A percentile compares a stretch with the other conserved stretches of the same genome.
These are phyloP conservation scores for Lacanobia oleracea DNA, from an alignment of 2,888 invertebrate genomes.

Conservation along the genomic window DNA sequence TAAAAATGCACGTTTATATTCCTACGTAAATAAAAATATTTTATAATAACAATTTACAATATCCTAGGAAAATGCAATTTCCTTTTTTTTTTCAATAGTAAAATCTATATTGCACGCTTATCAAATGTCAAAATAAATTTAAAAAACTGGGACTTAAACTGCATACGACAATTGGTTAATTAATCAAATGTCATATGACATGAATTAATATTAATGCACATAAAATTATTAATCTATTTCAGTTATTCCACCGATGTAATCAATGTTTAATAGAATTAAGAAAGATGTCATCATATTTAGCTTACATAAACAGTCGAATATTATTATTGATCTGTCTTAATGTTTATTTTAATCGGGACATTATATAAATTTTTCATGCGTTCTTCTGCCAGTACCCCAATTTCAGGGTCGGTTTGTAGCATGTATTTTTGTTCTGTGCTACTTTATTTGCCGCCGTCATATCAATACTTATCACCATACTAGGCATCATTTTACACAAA, in stretches of 20 bases:
- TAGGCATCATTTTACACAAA: too few species aligned
- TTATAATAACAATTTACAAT: background rate
- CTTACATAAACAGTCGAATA: background rate
- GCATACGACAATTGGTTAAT: slow-evolving; percentile 21
- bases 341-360: background rate
- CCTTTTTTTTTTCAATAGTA: background rate
- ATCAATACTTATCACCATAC: too few species aligned
- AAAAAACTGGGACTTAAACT: background rate
- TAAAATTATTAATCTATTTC: background rate
- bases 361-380: background rate
- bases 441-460: background rate
- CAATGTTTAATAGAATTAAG: slow-evolving; percentile 43
- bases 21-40: background rate
- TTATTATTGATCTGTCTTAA: background rate
- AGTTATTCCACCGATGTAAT: slow-evolving; percentile 52
- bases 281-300: slow-evolving; percentile 7
- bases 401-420: background rate
- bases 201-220: background rate
- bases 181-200: background rate
- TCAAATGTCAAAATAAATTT: background rate
- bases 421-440: background rate
- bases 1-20: background rate
- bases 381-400: background rate
- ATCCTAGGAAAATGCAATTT: background rate
- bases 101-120: background rate